Conservation (phyloP, 2,888 invertebrate species). For the Patella depressa region DNA sequence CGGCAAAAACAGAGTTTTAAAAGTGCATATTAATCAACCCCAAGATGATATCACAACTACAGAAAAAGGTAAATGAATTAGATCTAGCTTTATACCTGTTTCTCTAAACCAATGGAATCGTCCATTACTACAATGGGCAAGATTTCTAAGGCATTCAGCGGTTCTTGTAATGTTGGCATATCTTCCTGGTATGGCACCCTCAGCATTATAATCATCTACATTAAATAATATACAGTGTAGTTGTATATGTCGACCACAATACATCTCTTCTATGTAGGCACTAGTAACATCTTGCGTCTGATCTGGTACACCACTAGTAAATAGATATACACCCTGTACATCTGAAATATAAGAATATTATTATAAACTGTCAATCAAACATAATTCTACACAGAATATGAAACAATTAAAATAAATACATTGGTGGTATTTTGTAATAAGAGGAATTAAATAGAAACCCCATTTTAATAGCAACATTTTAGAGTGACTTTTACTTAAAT, state of each 20-base stretch:
- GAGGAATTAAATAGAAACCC: no score
- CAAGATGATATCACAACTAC: no score
- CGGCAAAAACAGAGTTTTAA: no score
- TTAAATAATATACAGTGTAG: conserved; percentile 70
- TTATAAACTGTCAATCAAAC: no score
- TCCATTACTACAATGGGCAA: conserved; percentile 70
- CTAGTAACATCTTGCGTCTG: conserved; percentile 63
- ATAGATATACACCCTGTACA: conserved; percentile 70
- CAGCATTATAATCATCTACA: conserved; percentile 70
- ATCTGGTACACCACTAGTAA: conserved; percentile 71
- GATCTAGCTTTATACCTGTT: conserved; percentile 58
- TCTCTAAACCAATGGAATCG: conserved; percentile 72
- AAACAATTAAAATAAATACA: no score
- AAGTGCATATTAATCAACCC: no score
- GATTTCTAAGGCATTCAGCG: conserved; percentile 66
- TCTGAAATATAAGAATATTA: conserved; percentile 39
- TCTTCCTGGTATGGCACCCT: conserved; percentile 70
- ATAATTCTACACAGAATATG: no score
- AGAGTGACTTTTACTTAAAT: no score
- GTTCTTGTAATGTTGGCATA: conserved; percentile 71
- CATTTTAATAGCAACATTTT: no score
- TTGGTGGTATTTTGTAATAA: no score
- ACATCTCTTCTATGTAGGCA: conserved; percentile 66
- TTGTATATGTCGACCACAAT: conserved; percentile 55
- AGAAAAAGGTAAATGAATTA: background rate